Base-by-base conservation (phyloP, 2,888 invertebrate genomes). In the Drosophila kambysellisi region DNA sequence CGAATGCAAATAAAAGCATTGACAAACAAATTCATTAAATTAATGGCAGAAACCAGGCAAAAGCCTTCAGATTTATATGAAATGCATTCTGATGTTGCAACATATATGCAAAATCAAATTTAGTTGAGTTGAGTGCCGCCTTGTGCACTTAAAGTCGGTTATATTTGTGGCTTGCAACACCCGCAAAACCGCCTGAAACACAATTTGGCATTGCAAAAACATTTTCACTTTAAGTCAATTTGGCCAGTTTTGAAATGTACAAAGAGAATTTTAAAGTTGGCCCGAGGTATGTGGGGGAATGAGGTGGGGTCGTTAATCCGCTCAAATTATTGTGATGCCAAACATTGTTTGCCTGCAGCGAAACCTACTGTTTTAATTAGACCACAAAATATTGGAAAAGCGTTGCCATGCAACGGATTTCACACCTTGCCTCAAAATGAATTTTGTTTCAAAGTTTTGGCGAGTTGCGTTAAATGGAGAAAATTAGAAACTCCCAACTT, bases 351-450 rank as follows among this genome's bases (percentile, higher is more conserved):
- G 29, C 41, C 29, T 30, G 39, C 29, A 41, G 39, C 39, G 2
- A 29, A 12, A n/a, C 35, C 32, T 46, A 25, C 11, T 12, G n/a
- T 33, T 51, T 59, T n/a, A 51, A 59, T 51, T 59, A n/a, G 51
- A 33, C 11, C 12, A 33, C 25, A 59, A n/a, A 51, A 29, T 29
- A 29, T 59, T 33, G 33, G 25, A 59, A 59, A 59, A 51, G 35
- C 35, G 51, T 59, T 56, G 39, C 60, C 62, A 50, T 64, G 58
- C 66, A 70, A 80, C 67, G 57, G 60, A 52, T 68, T 85, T 85
- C 77, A 65, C 86, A 81, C 81, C 78, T 72, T 46, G 59, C 7
- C 33, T 11, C 35, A 25, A 39, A 35, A 35, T 25, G 33, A 33
- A 35, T 29, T 17, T 15, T 30, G 12, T 29, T 56, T 56, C 12